Conservation (phyloP, 1,140 invertebrate genomes). For the Asbolus verrucosus region DNA sequence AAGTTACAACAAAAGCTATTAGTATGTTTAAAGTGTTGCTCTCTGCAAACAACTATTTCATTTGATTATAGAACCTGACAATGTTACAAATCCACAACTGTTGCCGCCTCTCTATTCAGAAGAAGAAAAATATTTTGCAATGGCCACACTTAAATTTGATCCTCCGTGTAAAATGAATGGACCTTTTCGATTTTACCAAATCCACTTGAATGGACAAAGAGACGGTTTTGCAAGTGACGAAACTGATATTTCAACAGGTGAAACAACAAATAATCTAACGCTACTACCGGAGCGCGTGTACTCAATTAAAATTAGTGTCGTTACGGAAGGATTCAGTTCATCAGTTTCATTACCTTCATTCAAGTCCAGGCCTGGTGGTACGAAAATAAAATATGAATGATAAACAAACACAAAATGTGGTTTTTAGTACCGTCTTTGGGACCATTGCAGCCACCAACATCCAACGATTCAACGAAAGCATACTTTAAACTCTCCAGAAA, state of each 20-base stretch:
- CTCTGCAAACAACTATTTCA: too few species aligned
- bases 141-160: constrained; percentile 41
- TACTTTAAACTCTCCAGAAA: constrained; percentile 46
- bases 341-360: constrained; percentile 9
- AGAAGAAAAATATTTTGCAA: constrained; percentile 42
- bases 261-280: background rate
- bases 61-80: constrained; percentile 45
- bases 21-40: too few species aligned
- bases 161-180: constrained; percentile 54
- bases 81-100: constrained; percentile 21
- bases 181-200: constrained; percentile 46
- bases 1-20: too few species aligned
- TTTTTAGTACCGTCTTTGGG: constrained; percentile 16
- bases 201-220: constrained; percentile 48
- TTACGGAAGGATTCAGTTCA: constrained; percentile 35
- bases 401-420: background rate
- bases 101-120: constrained; percentile 6
- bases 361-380: constrained; percentile 53
- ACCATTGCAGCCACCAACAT: too few species aligned
- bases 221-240: background rate
- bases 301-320: constrained; percentile 32
- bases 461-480: constrained; percentile 27
- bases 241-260: constrained; percentile 2
- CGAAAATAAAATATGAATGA: constrained; percentile 1
- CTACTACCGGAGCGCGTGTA: constrained; percentile 53